Evolutionary conservation across 1,140 invertebrate species (phyloP), one percentile per base, ranked within the genome.

Genomic region (Solen grandis): DNA sequence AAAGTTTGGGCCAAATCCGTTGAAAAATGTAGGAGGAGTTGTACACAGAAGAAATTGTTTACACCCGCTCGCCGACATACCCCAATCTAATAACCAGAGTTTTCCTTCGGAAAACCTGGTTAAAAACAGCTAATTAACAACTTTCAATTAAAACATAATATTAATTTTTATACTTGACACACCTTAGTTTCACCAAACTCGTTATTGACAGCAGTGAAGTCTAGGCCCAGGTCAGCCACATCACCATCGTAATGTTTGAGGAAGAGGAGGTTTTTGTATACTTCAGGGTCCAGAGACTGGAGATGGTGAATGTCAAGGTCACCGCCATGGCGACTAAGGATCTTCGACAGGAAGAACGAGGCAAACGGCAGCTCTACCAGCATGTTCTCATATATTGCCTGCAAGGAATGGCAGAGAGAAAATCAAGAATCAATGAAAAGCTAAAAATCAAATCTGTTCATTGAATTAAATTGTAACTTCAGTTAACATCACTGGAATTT

Each of bases 321-420:
- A 82, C 97, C 96, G 0, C 95, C 95, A 76, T 95, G 94, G 74
- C 94, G 93, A 4, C 95, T 95, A 59, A 98, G 94, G 29, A 98
- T 93, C 91, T 98, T 98, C 0, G 96, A 95, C 10, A 99, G 92
- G 80, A 92, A 93, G 82, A 93, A 93, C 29, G 84, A 87, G 35
- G 92, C 92, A 85, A 99, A 94, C 0, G 98, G 98, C 25, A 99
- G 91, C 91, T 99, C 98, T 5, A 99, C 96, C 70, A 99, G 92
- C 41, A 99, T 94, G 93, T 98, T 98, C 91, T 99, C 98, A 92
- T 98, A 99, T 22, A 99, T 93, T 0, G 97, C 97, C 95, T 96
- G 92, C n/a, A n/a, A n/a, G 5, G 93, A 93, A 87, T 33, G 36
- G 8, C 25, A 14, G 14, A 77, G 10, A 65, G 29, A 13, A 16